Percentiles rank a stretch among this genome's conserved stretches.
These are phyloP conservation scores for Phymorhynchus buccinoides DNA, from an alignment of 1,140 invertebrate species.

Conservation along the genomic window DNA sequence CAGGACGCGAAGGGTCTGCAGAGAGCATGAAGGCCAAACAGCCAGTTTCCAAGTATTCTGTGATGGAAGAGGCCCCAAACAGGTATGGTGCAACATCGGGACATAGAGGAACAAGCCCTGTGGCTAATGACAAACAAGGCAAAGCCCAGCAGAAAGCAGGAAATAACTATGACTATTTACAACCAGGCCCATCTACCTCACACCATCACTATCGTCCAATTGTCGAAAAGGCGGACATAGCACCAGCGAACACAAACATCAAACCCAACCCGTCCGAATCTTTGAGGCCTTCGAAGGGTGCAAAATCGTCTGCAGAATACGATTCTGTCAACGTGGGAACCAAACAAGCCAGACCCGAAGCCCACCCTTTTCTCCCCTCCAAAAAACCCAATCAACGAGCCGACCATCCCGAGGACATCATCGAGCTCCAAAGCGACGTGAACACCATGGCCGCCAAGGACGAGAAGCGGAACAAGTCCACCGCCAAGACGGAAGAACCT, in stretches of 20 bases:
- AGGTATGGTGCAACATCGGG: not conserved
- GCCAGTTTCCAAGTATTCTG: not conserved
- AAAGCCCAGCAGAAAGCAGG: not conserved
- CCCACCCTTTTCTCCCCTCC: not conserved
- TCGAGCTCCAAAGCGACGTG: conserved; percentile 32
- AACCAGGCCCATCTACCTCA: not conserved
- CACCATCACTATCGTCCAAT: conserved; percentile 10
- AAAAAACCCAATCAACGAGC: not conserved
- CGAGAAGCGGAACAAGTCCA: not conserved
- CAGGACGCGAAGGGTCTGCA: not conserved
- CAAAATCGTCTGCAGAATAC: not conserved
- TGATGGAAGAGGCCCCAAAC: not conserved
- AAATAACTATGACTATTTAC: not conserved
- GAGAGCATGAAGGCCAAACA: not conserved
- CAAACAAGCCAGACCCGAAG: not conserved
- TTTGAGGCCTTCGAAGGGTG: not conserved
- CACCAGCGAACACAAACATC: not conserved
- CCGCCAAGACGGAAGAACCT: not conserved
- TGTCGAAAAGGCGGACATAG: not conserved
- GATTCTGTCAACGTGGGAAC: not conserved
- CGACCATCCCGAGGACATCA: conserved; percentile 9
- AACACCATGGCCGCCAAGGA: not conserved
- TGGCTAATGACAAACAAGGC: not conserved
- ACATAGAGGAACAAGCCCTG: not conserved
- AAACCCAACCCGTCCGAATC: not conserved